A percentile compares a stretch with the other conserved stretches of the same genome.
phyloP scores from a whole-genome alignment of 2,797 vertebrate species.

The Sebastes kiyomatsui region DNA sequence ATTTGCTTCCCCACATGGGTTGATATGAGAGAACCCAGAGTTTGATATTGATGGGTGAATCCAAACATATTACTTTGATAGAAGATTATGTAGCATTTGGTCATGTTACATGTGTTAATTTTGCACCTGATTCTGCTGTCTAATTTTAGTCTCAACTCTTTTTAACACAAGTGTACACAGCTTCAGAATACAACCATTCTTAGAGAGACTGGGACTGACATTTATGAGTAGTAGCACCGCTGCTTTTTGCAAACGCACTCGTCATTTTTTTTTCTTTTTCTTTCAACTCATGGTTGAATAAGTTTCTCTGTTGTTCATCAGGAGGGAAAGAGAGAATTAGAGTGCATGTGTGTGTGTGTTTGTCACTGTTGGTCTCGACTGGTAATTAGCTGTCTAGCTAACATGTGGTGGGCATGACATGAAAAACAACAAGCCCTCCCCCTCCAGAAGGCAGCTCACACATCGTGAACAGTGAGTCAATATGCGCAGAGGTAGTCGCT shows the following conservation, averaged over 20 bases:
- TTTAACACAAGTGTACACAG: not conserved
- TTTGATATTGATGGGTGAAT: not conserved
- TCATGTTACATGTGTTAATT: not conserved
- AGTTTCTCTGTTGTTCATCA: not conserved
- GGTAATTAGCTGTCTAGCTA: constrained; percentile 40
- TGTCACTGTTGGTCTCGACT: constrained; percentile 15
- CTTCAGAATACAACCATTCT: not conserved
- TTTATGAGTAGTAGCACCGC: not conserved
- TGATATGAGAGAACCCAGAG: not conserved
- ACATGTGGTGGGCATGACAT: constrained; percentile 18
- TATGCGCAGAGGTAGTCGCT: not conserved
- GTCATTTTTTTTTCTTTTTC: not conserved
- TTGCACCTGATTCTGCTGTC: not conserved
- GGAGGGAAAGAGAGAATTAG: not conserved
- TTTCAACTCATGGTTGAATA: not conserved
- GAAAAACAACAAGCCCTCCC: constrained; percentile 19
- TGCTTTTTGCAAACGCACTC: not conserved
- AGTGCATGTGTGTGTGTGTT: not conserved
- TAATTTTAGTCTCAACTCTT: not conserved
- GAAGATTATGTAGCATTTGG: not conserved
- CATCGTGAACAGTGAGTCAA: constrained; percentile 18
- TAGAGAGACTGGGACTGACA: not conserved
- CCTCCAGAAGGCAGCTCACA: constrained; percentile 17
- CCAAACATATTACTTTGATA: not conserved
- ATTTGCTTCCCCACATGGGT: not conserved